Evolutionary conservation across 2,888 invertebrate genomes (phyloP), one percentile per base, ranked within the genome.

Genomic region (Melolontha melolontha): DNA sequence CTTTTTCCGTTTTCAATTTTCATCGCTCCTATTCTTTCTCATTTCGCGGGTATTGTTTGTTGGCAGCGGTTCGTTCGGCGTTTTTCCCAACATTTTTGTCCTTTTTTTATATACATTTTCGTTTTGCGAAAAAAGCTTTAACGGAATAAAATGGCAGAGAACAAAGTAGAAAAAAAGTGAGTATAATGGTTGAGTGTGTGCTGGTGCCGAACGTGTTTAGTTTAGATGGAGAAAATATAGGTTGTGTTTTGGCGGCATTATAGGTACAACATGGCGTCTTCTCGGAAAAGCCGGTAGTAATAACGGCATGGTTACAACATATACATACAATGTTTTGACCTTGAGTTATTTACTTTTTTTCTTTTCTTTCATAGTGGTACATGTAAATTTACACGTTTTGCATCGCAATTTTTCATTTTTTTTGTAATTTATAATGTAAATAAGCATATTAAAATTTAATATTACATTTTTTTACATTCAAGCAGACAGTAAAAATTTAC

Each of bases 161-260:
- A 83, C 72, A 83, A 79, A 72, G 85, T 87, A 73, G 88, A 89
- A 81, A 87, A 86, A 81, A 88, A 88, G 90, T 90, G 86, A 90
- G 90, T 89, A 79, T 59, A 34, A 17, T 14, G 42, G 44, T 52
- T 64, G 12, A 17, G 51, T 64, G 50, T 41, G 66, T 66, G 42
- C 41, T 12, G 22, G 66, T 44, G 42, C 14, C n/a, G 71, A 64
- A 68, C 12, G 59, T 75, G 71, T 55, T 40, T 34, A 63, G 64
- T 67, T 57, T 65, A 27, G 65, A 39, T 44, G 41, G 41, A 17
- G 40, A n/a, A 34, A 71, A 71, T 75, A 71, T 65, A 63, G 67
- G 54, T 75, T 77, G 78, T 79, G 78, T 82, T 82, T 82, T 82
- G 80, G 81, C 82, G 81, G 81, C 74, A 78, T 34, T 75, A 74